Base-by-base conservation (phyloP, 1,140 invertebrate genomes). In the Augochlora pura region DNA sequence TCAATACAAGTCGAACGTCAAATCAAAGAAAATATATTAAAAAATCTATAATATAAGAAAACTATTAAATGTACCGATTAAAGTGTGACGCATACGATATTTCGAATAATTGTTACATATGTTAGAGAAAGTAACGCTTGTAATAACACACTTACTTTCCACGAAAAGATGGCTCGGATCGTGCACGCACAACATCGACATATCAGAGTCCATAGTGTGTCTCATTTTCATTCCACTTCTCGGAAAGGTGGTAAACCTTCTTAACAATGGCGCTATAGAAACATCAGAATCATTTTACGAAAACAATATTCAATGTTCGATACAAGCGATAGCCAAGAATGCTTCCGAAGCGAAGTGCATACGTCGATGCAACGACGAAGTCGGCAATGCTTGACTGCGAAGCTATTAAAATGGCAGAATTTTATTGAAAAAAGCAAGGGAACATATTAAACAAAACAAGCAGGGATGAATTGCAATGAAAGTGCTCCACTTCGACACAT, bases 231-330 rank as follows among this genome's bases (percentile, higher is more conserved):
- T 86, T 74, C 82, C 82, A 82, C 79, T 86, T 81, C 79, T 89
- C 27, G 89, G 84, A 80, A 88, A 70, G 59, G 88, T 89, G 63
- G 88, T 77, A 60, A 88, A 85, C 86, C 89, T 91, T 83, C 91
- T 90, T 77, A 91, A 76, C 49, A 91, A 88, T n/a, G 90, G 90
- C 38, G 90, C 91, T 92, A 87, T 77, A 84, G 38, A 69, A 67
- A 74, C 80, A 84, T 85, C 63, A 88, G 32, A 86, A 84, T 69
- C 80, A n/a, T 59, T 57, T 77, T 76, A 70, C 63, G 64, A 66
- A 18, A 21, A 62, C 46, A 65, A 65, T 49, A 16, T 65, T 73
- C 27, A 23, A 23, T 10, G 14, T 52, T 27, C 10, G 21, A 18
- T 60, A 7, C 18, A 21, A 38, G 25, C 49, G 46, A 27, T 14